phyloP scores from a whole-genome alignment of 2,888 invertebrate species.

The Aelia acuminata region DNA sequence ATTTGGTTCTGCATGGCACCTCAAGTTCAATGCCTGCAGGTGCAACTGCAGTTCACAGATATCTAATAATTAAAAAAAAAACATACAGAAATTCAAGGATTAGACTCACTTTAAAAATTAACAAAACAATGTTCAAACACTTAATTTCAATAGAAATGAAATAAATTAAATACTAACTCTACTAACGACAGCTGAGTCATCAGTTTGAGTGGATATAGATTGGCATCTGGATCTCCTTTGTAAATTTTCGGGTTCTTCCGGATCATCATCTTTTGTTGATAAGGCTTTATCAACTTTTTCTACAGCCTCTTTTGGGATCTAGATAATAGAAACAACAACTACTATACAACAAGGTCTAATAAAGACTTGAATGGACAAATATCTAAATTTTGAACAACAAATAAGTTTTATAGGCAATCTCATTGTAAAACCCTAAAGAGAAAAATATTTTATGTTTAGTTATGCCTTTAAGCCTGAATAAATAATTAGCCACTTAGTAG shows the following conservation, averaged over 20 bases:
- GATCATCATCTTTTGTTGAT: constrained; percentile 36
- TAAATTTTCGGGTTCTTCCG: neutral
- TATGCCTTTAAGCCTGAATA: no score
- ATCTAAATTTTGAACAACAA: no score
- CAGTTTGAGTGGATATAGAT: constrained; percentile 56
- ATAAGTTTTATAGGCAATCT: no score
- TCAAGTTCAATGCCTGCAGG: no score
- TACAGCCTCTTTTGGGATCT: neutral
- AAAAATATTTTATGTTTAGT: no score
- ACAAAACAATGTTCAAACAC: neutral
- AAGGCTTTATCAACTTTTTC: constrained; percentile 48
- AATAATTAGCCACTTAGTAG: no score
- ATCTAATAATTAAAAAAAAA: neutral
- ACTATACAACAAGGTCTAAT: neutral
- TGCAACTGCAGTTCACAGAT: no score
- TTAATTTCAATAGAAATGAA: neutral
- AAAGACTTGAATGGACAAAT: no score
- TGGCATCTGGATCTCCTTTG: constrained; percentile 24
- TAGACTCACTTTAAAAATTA: neutral
- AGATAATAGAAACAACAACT: neutral
- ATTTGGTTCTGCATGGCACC: no score
- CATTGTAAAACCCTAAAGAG: no score
- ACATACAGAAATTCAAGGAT: no score
- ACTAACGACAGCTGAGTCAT: neutral
- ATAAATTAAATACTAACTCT: neutral